Conservation (phyloP, 2,113 vertebrate genomes). For the Nerophis ophidion region DNA sequence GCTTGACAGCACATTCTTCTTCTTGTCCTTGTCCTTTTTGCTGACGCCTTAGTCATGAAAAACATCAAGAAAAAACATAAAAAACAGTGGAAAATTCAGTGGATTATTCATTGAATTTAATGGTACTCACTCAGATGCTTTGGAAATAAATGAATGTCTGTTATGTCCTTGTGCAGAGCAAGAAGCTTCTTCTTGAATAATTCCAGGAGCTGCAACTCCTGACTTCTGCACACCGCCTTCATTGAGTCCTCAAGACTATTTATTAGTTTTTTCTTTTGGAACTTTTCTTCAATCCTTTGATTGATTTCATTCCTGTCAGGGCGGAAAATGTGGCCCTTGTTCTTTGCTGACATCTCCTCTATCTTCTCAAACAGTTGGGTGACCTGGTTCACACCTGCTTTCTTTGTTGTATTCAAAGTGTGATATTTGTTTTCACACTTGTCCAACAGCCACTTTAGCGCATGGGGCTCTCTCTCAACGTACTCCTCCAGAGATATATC, state of each 20-base stretch:
- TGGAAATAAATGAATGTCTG: background rate
- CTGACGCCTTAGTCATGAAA: conserved; percentile 1
- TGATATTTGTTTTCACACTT: conserved; percentile 54
- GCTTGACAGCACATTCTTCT: background rate
- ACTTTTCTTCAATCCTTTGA: conserved; percentile 19
- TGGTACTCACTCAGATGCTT: conserved; percentile 32
- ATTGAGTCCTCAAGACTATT: conserved; percentile 12
- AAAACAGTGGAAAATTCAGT: background rate
- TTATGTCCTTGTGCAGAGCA: conserved; percentile 16
- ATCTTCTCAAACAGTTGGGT: conserved; percentile 47
- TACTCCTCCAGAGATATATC: conserved; percentile 40
- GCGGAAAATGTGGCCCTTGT: conserved; percentile 19
- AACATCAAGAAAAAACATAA: conserved; percentile 3
- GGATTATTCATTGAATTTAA: background rate
- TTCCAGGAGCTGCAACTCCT: conserved; percentile 23
- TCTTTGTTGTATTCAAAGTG: conserved; percentile 34
- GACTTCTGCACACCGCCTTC: conserved; percentile 15
- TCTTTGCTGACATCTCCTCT: conserved; percentile 44
- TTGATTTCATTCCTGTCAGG: conserved; percentile 15
- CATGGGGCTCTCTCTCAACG: conserved; percentile 34
- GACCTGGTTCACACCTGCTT: conserved; percentile 22
- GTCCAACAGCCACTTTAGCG: conserved; percentile 39
- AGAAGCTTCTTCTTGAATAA: conserved; percentile 22
- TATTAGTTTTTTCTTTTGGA: conserved; percentile 19
- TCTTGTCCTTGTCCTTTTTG: conserved; percentile 6